Evolutionary conservation across 2,797 vertebrate genomes (phyloP).

Genomic region (Artibeus jamaicensis): DNA sequence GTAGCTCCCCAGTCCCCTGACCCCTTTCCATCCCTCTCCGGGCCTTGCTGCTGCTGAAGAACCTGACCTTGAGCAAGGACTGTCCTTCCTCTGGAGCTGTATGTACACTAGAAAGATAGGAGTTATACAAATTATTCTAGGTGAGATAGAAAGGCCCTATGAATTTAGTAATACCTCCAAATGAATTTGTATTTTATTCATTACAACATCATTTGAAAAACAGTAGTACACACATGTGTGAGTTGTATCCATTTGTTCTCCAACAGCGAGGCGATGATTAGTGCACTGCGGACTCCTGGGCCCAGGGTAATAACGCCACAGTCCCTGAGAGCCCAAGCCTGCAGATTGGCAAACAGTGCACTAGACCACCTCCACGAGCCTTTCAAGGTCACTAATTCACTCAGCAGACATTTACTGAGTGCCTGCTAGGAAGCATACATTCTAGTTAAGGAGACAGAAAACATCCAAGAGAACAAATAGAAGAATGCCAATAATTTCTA

Average conservation of each 20-base stretch:
- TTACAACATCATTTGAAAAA: background rate
- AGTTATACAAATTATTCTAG: background rate
- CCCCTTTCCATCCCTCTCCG: background rate
- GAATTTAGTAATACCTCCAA: constrained; percentile 1
- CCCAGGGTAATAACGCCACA: background rate
- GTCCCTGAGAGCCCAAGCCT: background rate
- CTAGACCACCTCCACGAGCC: background rate
- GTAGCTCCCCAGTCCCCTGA: background rate
- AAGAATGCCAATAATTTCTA: too few species aligned
- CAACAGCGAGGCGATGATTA: background rate
- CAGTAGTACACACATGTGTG: background rate
- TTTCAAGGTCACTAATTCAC: constrained; percentile 37
- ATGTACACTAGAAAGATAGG: background rate
- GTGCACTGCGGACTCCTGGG: background rate
- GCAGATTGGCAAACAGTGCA: background rate
- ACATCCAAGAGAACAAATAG: constrained; percentile 29
- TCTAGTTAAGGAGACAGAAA: constrained; percentile 3
- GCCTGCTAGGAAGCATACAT: background rate
- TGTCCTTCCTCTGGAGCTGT: background rate
- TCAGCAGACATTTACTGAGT: constrained; percentile 1
- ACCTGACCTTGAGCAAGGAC: constrained; percentile 24
- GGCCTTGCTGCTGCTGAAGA: background rate
- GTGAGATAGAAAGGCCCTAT: constrained; percentile 25
- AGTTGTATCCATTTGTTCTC: background rate
- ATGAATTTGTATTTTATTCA: constrained; percentile 5